Base-by-base conservation (phyloP, 2,113 vertebrate species). In the Lipophrys pholis region DNA sequence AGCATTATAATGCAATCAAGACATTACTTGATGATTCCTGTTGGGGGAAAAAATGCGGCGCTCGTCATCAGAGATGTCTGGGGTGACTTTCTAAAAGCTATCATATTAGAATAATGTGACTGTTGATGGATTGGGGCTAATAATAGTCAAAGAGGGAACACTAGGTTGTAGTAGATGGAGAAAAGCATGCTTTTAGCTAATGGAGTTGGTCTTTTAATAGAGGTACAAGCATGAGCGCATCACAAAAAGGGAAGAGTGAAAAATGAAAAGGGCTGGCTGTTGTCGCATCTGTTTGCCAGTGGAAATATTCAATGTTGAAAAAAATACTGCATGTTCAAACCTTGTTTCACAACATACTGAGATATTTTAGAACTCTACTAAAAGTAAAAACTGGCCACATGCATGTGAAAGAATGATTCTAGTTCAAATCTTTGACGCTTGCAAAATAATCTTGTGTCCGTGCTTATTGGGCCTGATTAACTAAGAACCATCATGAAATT, bases 1-100 rank as follows among this genome's bases (percentile, higher is more conserved):
- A 93, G 92, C 91, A 92, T 94, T 93, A 93, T 95, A 95, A 96
- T 95, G 94, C 94, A 94, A 96, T 95, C 92, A 93, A 92, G 93
- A 94, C 93, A 95, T 95, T 95, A 96, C 94, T 95, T 94, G 93
- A 95, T 95, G 94, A 96, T 95, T 96, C 95, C 92, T 95, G 93
- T 95, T 95, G 94, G 64, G 53, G 76, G 46, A 92, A 63, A 92
- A 78, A 94, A 84, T 36, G 56, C 8, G 42, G 42, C 89, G 91
- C 78, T 90, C 94, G 73, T 83, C 51, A 69, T 80, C 73, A 80
- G 69, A 75, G 73, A 79, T 79, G 81, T 74, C 36, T 59, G 76
- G 55, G 56, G 30, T 93, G 92, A 92, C 91, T 16, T 93, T 93
- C 93, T 79, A 94, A 95, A 94, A 86, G 90, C 84, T 84, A 88